These are phyloP conservation scores for Malurus splendens DNA, from an alignment of 2,797 vertebrate genomes.

Conservation along the genomic window DNA sequence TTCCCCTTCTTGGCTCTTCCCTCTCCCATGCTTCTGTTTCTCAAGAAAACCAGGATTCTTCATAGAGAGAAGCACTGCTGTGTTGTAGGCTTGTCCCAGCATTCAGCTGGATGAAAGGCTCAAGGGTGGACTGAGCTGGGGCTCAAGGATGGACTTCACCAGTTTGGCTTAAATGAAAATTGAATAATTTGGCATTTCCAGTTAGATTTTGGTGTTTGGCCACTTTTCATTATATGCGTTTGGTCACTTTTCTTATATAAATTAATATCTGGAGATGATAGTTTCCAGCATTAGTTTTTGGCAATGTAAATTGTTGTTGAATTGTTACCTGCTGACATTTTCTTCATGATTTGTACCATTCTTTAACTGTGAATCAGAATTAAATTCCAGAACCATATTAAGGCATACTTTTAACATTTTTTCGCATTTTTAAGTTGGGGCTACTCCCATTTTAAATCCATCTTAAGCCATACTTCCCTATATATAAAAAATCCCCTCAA, in stretches of 20 bases:
- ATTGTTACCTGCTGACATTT: background rate
- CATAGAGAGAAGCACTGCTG: no score
- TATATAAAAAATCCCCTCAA: background rate
- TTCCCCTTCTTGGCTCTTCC: background rate
- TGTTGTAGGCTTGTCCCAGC: background rate
- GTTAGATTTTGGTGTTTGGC: background rate
- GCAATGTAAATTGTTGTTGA: background rate
- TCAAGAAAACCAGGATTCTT: background rate
- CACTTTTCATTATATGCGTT: background rate
- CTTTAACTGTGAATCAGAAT: background rate
- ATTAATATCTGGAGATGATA: background rate
- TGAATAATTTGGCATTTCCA: background rate
- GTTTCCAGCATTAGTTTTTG: background rate
- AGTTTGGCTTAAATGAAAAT: background rate
- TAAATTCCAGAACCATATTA: background rate
- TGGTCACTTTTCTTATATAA: background rate
- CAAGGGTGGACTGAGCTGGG: background rate
- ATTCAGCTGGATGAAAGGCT: background rate
- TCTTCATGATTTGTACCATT: background rate
- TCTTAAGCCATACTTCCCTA: background rate
- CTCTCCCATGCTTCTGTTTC: background rate
- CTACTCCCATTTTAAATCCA: background rate
- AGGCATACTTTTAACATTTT: background rate
- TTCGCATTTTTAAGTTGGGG: background rate
- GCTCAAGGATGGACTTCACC: background rate